Conservation (phyloP, 1,140 invertebrate genomes). For the Scaptomyza montana region DNA sequence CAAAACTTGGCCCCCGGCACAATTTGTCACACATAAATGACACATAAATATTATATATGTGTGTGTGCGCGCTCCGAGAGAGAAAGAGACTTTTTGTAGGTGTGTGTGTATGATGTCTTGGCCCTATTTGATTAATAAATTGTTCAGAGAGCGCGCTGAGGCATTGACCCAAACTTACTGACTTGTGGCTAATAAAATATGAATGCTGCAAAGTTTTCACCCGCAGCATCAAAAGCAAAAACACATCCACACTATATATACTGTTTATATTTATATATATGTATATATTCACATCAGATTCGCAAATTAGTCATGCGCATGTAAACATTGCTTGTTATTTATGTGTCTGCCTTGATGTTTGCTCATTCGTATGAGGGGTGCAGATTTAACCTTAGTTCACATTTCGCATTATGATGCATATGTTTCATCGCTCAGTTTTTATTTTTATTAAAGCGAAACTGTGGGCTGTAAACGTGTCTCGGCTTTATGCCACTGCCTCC, state of each 20-base stretch:
- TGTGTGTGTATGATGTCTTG: constrained; percentile 25
- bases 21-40: constrained; percentile 77
- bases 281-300: constrained; percentile 5
- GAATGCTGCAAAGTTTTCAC: constrained; percentile 70
- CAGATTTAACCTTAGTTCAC: constrained; percentile 70
- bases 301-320: constrained; percentile 79
- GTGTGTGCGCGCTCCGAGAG: constrained; percentile 27
- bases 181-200: constrained; percentile 79
- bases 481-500: constrained; percentile 28
- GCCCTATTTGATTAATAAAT: constrained; percentile 76
- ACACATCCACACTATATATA: background rate
- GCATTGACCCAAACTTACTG: constrained; percentile 67
- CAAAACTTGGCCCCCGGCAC: constrained; percentile 70
- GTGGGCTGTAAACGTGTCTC: background rate
- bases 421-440: constrained; percentile 17
- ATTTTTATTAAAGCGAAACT: background rate
- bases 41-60: constrained; percentile 72
- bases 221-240: constrained; percentile 58
- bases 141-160: constrained; percentile 65
- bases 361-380: constrained; percentile 10
- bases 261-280: too few species aligned
- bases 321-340: constrained; percentile 67
- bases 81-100: background rate
- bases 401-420: constrained; percentile 62
- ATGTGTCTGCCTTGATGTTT: constrained; percentile 52